A percentile compares a stretch with the other conserved stretches of the same genome.
Evolutionary conservation across 2,113 vertebrate genomes (phyloP).

Genomic region (Microcebus griseorufus): DNA sequence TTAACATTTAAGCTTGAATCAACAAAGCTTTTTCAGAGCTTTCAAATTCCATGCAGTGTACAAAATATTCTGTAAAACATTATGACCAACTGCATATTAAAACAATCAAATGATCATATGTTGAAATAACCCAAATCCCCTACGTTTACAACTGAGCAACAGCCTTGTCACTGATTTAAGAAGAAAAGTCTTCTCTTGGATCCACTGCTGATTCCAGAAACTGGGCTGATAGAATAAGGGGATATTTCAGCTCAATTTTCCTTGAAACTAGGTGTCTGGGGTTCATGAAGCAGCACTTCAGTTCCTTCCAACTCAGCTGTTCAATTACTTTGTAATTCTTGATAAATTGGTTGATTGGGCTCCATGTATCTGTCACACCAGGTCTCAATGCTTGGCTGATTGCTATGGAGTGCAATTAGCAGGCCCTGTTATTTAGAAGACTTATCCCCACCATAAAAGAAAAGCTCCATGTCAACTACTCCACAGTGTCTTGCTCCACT

Average conservation of each 20-base stretch:
- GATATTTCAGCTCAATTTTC: conserved; percentile 44
- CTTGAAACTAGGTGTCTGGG: background rate
- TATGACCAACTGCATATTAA: background rate
- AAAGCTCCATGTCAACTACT: background rate
- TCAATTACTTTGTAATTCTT: conserved; percentile 56
- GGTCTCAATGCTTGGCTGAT: background rate
- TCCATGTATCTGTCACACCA: background rate
- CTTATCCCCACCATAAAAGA: background rate
- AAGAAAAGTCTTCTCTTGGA: background rate
- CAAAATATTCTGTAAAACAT: conserved; percentile 41
- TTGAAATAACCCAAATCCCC: background rate
- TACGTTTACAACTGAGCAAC: background rate
- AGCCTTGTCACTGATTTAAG: background rate
- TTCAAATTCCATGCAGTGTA: background rate
- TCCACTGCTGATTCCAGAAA: conserved; percentile 21
- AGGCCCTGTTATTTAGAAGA: background rate
- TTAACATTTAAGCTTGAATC: background rate
- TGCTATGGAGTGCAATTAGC: background rate
- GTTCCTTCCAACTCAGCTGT: conserved; percentile 2
- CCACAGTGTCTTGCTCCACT: background rate
- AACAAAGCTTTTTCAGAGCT: background rate
- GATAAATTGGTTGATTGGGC: conserved; percentile 29
- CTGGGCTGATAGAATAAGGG: background rate
- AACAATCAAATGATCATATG: background rate
- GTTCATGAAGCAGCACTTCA: background rate